These are phyloP conservation scores for Erynnis tages DNA, from an alignment of 2,888 invertebrate species.

Conservation along the genomic window DNA sequence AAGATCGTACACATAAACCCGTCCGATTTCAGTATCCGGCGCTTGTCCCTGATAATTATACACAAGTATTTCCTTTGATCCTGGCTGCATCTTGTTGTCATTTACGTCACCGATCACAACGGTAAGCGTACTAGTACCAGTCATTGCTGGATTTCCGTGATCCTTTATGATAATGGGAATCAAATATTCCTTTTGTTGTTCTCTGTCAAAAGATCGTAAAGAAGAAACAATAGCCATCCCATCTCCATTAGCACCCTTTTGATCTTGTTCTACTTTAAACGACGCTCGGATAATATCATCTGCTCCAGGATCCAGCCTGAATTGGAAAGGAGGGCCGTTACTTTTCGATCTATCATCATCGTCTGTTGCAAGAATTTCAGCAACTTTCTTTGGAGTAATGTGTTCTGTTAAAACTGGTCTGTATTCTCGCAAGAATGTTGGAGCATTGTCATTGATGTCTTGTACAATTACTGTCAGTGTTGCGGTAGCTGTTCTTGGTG, in stretches of 20 bases:
- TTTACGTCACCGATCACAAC: constrained; percentile 99
- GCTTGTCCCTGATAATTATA: constrained; percentile 97
- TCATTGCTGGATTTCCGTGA: constrained; percentile 97
- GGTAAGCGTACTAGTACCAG: constrained; percentile 96
- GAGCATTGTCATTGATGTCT: constrained; percentile 97
- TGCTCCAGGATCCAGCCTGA: constrained; percentile 95
- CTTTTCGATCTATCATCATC: constrained; percentile 96
- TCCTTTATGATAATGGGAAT: constrained; percentile 99
- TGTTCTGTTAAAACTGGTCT: constrained; percentile 96
- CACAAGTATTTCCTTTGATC: constrained; percentile 97
- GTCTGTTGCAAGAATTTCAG: constrained; percentile 95
- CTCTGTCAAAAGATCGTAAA: constrained; percentile 95
- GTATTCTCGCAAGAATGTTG: constrained; percentile 95
- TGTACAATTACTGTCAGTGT: constrained; percentile 96
- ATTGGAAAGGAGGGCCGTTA: constrained; percentile 98
- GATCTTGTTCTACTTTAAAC: constrained; percentile 98
- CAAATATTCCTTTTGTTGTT: constrained; percentile 97
- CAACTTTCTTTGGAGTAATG: constrained; percentile 94
- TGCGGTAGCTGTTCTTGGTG: constrained; percentile 96
- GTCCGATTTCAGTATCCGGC: constrained; percentile 94
- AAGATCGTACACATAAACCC: constrained; percentile 97
- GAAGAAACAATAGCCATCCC: constrained; percentile 99
- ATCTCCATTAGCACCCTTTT: constrained; percentile 98
- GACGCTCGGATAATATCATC: constrained; percentile 96
- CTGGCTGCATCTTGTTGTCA: constrained; percentile 99